Evolutionary conservation across 2,888 invertebrate species (phyloP).

Genomic region (Hirtodrosophila cameraria): DNA sequence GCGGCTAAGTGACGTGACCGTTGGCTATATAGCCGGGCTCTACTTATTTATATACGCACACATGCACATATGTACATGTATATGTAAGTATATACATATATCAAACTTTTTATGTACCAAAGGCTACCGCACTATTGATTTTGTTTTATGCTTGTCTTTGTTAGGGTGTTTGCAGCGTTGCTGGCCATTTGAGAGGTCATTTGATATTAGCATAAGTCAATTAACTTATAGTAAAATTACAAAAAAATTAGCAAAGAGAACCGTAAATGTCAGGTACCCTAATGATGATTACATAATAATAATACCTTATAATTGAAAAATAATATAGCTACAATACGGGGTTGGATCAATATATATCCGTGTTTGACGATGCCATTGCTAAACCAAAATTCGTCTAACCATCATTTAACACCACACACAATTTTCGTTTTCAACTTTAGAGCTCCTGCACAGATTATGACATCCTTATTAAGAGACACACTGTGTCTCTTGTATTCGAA

Average conservation of each 20-base stretch:
- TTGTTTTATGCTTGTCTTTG: constrained; percentile 29
- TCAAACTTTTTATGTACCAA: constrained; percentile 28
- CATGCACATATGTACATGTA: too few relatives aligned
- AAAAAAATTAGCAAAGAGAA: not conserved
- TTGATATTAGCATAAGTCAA: constrained; percentile 54
- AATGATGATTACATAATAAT: constrained; percentile 33
- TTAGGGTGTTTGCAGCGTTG: constrained; percentile 1
- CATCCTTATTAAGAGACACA: too few relatives aligned
- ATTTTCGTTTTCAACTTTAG: too few relatives aligned
- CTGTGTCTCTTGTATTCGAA: too few relatives aligned
- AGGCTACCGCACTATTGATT: constrained; percentile 75
- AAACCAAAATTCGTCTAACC: too few relatives aligned
- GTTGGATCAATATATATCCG: too few relatives aligned
- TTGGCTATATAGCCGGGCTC: constrained; percentile 11
- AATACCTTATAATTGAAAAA: not conserved
- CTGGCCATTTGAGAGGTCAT: constrained; percentile 21
- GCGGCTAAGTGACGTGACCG: constrained; percentile 46
- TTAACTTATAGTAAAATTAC: constrained; percentile 34
- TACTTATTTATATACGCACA: constrained; percentile 20
- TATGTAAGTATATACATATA: constrained; percentile 15
- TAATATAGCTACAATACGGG: not conserved
- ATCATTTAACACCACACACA: too few relatives aligned
- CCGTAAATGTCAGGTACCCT: constrained; percentile 2
- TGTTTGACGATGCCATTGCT: too few relatives aligned
- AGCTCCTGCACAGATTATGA: too few relatives aligned